Evolutionary conservation across 2,797 vertebrate species (phyloP).

Genomic region (Anguilla megastoma): DNA sequence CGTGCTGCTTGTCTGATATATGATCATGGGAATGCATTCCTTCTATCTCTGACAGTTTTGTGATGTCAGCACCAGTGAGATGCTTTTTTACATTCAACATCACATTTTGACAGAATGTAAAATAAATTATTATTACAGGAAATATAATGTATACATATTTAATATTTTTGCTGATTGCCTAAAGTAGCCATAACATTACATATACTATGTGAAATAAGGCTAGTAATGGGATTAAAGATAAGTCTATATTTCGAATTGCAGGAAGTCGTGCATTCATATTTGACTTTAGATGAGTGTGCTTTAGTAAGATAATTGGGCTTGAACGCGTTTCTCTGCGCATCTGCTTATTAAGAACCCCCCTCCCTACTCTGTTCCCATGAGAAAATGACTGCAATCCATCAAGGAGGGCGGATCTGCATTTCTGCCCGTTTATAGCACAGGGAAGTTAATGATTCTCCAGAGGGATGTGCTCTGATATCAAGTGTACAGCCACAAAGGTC

Average conservation of each 20-base stretch:
- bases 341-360: not conserved
- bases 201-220: not conserved
- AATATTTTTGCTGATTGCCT: not conserved
- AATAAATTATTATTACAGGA: no score
- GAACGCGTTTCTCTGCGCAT: not conserved
- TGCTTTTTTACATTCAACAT: not conserved
- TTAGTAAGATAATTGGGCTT: not conserved
- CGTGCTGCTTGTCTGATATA: not conserved
- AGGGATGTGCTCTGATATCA: conserved; percentile 31
- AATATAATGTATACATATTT: no score
- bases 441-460: conserved; percentile 69
- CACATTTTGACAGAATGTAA: no score
- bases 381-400: conserved; percentile 64
- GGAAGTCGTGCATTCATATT: not conserved
- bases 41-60: not conserved
- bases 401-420: conserved; percentile 49
- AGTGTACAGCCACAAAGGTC: conserved; percentile 22
- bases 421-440: conserved; percentile 59
- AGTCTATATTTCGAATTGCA: not conserved
- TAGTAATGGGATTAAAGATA: not conserved
- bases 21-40: not conserved
- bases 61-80: not conserved
- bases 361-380: conserved; percentile 62
- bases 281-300: not conserved
- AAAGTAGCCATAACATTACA: not conserved